These are phyloP conservation scores for Flabesymbios commensalis DNA, from an alignment of 2,888 invertebrate species.

Conservation along the genomic window DNA sequence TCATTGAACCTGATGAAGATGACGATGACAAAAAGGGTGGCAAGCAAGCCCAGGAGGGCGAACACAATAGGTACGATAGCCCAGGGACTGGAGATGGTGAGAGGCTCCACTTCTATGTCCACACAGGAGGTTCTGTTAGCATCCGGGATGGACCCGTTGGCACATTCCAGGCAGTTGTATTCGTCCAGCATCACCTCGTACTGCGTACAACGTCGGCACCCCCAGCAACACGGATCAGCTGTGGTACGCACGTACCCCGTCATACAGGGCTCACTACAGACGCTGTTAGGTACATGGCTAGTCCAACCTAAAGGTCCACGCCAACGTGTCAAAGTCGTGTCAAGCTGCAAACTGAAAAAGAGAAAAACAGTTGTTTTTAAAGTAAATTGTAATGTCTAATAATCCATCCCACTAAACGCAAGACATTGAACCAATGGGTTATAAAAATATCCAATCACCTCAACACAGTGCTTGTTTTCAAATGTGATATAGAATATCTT, in stretches of 20 bases:
- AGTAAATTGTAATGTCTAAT: too few relatives aligned
- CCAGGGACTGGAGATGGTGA: conserved; percentile 72
- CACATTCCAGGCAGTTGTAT: conserved; percentile 67
- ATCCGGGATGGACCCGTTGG: conserved; percentile 69
- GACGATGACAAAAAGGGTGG: conserved; percentile 69
- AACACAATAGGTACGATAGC: conserved; percentile 71
- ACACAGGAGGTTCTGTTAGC: conserved; percentile 64
- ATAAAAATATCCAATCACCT: too few relatives aligned
- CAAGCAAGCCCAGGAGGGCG: conserved; percentile 68
- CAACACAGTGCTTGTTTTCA: too few relatives aligned
- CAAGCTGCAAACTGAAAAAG: conserved; percentile 23
- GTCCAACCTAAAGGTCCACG: conserved; percentile 41
- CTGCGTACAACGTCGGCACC: conserved; percentile 71
- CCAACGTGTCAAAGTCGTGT: conserved; percentile 43
- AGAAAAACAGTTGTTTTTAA: neutral
- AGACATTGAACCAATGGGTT: too few relatives aligned
- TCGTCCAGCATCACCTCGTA: conserved; percentile 62
- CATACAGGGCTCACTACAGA: conserved; percentile 70
- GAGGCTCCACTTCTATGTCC: conserved; percentile 64
- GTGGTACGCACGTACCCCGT: conserved; percentile 53
- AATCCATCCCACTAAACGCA: too few relatives aligned
- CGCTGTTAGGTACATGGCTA: conserved; percentile 71
- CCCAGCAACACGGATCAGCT: conserved; percentile 69
- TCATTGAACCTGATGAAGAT: conserved; percentile 69
- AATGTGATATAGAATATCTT: too few relatives aligned